Conservation (phyloP, 1,140 invertebrate genomes). For the Galendromus occidentalis region DNA sequence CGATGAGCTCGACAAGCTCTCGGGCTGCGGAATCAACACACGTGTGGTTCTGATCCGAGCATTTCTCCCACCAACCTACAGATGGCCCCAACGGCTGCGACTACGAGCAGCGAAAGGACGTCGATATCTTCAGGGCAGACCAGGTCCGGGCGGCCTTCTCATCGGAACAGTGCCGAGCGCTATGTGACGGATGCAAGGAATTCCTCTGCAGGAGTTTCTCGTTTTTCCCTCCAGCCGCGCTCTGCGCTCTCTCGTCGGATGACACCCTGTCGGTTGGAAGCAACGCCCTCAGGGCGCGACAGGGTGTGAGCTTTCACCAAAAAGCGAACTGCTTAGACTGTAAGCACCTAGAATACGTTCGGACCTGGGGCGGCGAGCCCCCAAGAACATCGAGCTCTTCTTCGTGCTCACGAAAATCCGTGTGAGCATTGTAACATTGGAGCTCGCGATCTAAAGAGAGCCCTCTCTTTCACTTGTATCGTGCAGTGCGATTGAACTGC, state of each 20-base stretch:
- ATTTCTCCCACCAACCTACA: background rate
- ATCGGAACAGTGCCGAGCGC: constrained; percentile 18
- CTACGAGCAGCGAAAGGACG: constrained; percentile 20
- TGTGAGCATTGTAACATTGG: no score
- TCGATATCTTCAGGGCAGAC: constrained; percentile 20
- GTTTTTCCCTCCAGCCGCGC: constrained; percentile 14
- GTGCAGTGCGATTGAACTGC: constrained; percentile 34
- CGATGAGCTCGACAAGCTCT: background rate
- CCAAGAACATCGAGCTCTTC: no score
- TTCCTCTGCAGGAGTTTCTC: constrained; percentile 22
- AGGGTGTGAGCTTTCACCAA: constrained; percentile 32
- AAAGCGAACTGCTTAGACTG: constrained; percentile 34
- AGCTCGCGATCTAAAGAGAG: no score
- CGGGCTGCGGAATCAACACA: background rate
- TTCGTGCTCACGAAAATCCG: no score
- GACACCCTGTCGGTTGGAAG: constrained; percentile 19
- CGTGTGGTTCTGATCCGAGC: background rate
- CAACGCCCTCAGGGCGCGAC: constrained; percentile 23
- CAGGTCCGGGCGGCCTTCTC: constrained; percentile 16
- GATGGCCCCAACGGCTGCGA: constrained; percentile 14
- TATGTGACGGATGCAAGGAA: constrained; percentile 19
- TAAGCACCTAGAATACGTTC: constrained; percentile 22
- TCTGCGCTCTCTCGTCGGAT: constrained; percentile 20
- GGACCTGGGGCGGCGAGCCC: no score
- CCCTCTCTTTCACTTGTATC: constrained; percentile 14